phyloP scores from a whole-genome alignment of 92 coral and sea anemone species.

The Parazoanthus darwini region DNA sequence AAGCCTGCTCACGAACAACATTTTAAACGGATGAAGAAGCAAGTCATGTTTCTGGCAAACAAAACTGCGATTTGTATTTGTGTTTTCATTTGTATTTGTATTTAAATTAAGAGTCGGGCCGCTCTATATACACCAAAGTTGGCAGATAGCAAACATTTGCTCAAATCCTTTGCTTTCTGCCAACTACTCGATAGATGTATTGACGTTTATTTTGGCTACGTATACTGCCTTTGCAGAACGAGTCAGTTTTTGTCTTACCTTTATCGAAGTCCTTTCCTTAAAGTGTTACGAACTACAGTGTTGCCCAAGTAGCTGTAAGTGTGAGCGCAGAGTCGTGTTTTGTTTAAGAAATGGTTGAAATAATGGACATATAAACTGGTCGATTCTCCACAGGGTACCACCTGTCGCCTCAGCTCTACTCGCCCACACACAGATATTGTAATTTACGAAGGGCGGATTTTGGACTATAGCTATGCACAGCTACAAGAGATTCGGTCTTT shows the following conservation, averaged over 20 bases:
- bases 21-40: not conserved
- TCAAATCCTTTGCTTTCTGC: not conserved
- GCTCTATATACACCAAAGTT: not conserved
- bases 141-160: not conserved
- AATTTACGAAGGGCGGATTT: no score
- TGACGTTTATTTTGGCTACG: not conserved
- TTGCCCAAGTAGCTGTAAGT: not conserved
- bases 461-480: no score
- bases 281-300: not conserved
- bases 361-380: not conserved
- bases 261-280: not conserved
- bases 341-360: not conserved
- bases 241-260: not conserved
- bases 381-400: not conserved
- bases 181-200: not conserved
- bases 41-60: not conserved
- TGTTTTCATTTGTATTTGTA: not conserved
- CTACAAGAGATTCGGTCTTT: not conserved
- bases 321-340: not conserved
- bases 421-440: not conserved
- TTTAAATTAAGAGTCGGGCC: not conserved
- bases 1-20: not conserved
- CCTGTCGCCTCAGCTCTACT: not conserved
- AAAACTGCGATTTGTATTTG: not conserved
- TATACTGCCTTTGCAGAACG: not conserved